Base-by-base conservation (phyloP, 2,113 vertebrate species). In the Percopsis transmontana region DNA sequence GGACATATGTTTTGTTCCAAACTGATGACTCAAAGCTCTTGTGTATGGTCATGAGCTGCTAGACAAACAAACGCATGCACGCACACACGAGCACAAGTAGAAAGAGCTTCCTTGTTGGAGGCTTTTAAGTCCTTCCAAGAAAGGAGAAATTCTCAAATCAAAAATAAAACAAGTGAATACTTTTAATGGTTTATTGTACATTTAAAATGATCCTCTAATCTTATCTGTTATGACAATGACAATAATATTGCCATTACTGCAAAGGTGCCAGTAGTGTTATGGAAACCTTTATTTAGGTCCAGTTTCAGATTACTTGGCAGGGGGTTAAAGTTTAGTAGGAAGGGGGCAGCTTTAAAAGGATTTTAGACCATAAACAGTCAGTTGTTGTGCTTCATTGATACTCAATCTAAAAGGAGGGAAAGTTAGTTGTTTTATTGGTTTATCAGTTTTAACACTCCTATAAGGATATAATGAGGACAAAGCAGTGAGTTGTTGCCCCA, bases 211-310 rank as follows among this genome's bases (percentile, higher is more conserved):
- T 50, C 23, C 4, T 53, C 13, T 47, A 16, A 27, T 41, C 13
- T 21, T 62, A 53, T 60, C 9, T 48, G 12, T 23, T 5, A 7
- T 19, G 21, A 42, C 42, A 8, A 7, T 19, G 39, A 16, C 13
- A 18, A 33, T 41, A 38, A 11, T 56, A 56, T n/a, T 47, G 59
- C 3, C 53, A 19, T 56, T 42, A n/a, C 48, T 23, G 15, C 42
- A 76, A 70, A 68, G 66, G 61, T 27, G n/a, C n/a, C 58, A 68
- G 10, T 18, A n/a, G 47, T 65, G 16, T 73, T 47, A n/a, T 65
- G 33, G 57, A 13, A 23, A 39, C 38, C 16, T 15, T 57, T 33
- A 42, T 42, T 60, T 74, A 58, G 56, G 15, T 16, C 24, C 38
- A 12, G 24, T 47, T 24, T 20, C 50, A 60, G 15, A 45, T 58